Base-by-base conservation (phyloP, 2,797 vertebrate genomes). In the Enteromius unitaeniatus region DNA sequence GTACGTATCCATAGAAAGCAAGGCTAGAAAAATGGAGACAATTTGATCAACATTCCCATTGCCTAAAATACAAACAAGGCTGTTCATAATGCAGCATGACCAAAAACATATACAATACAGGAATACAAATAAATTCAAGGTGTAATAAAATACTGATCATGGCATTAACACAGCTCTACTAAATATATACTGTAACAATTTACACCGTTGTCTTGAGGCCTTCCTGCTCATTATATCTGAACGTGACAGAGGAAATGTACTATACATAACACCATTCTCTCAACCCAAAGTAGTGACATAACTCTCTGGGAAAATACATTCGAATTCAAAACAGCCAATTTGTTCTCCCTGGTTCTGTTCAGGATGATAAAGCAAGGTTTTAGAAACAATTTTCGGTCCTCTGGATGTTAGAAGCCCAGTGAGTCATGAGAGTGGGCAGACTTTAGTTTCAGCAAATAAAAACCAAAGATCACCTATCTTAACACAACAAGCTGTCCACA, bases 51-150 rank as follows among this genome's bases (percentile, higher is more conserved):
- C 85, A 78, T 87, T 89, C 84, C 21, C 64, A 83, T 72, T 79
- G 86, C 78, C 82, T 80, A 85, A 75, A 85, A 81, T 82, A 53
- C 47, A 68, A 83, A 79, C 62, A 83, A 79, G 53, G 81, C 40
- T 72, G 78, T 81, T 78, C 47, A 81, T 31, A 75, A 75, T 69
- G 74, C 69, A 77, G 74, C 78, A 80, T 83, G 86, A 90, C 47
- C 53, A 2, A 26, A 88, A 85, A 81, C 84, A 85, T 81, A 84
- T 86, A 90, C 78, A 83, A 84, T 86, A 90, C 78, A 84, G 53
- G 86, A 87, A 68, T 91, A 92, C 91, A 92, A 90, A 91, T 88
- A 2, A 88, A 89, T 89, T 84, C 87, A 87, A 75, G 34, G 78
- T 73, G 76, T 45, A 49, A 65, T 62, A 83, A 86, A 88, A 88